Conservation (phyloP, 2,113 vertebrate genomes). For the Thermophis baileyi region DNA sequence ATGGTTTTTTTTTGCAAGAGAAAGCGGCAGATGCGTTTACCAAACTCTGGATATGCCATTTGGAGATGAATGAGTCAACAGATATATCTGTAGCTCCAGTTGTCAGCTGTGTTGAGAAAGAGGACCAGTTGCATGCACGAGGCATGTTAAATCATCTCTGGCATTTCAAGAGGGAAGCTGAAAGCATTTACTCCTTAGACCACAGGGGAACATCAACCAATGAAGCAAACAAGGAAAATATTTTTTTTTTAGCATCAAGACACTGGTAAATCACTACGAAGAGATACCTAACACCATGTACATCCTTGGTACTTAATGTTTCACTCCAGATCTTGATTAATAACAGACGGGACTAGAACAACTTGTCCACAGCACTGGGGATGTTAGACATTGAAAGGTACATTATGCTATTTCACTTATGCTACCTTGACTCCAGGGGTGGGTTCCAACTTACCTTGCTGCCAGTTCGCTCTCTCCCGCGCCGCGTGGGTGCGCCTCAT, state of each 20-base stretch:
- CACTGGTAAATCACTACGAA: background rate
- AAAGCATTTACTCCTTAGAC: background rate
- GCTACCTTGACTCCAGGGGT: background rate
- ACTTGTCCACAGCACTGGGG: background rate
- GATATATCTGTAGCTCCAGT: slow-evolving; percentile 35
- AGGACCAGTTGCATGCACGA: slow-evolving; percentile 5
- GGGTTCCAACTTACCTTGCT: too few relatives aligned
- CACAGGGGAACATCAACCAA: background rate
- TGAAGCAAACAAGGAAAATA: background rate
- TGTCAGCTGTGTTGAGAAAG: slow-evolving; percentile 26
- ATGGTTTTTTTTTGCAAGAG: background rate
- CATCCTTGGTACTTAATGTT: background rate
- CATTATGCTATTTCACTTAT: background rate
- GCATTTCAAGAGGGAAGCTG: background rate
- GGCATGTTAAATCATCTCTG: slow-evolving; percentile 11
- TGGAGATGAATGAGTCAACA: slow-evolving; percentile 22
- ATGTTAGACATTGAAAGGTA: background rate
- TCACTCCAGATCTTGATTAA: background rate
- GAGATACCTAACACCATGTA: background rate
- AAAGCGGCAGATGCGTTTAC: slow-evolving; percentile 36
- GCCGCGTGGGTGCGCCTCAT: too few relatives aligned
- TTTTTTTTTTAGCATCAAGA: background rate
- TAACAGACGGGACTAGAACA: background rate
- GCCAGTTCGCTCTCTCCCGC: too few relatives aligned
- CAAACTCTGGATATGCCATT: slow-evolving; percentile 26